Base-by-base conservation (phyloP, 2,888 invertebrate species). In the Drosophila rubida region DNA sequence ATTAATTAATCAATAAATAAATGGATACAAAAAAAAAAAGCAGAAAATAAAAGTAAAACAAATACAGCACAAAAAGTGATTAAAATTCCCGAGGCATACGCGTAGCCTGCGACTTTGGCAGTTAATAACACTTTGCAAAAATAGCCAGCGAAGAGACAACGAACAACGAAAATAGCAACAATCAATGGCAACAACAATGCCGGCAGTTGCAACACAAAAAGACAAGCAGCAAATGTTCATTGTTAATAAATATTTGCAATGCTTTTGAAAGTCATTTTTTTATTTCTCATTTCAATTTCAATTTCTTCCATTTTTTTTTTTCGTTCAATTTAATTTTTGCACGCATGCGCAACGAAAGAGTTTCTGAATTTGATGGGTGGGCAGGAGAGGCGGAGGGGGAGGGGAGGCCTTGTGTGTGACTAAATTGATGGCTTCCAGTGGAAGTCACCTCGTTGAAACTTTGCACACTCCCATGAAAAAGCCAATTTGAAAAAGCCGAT, bases 31-130 rank as follows among this genome's bases (percentile, higher is more conserved):
- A 62, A 42, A 60, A 35, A 22, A 22, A 13, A 30, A 27, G 8
- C 30, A 3, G 35, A 37, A 37, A 16, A 45, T 23, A 50, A 46
- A 49, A 30, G 53, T 65, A 45, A 54, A 58, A 63, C 7, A 37
- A 48, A 50, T 32, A 58, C 27, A 60, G 23, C 53, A 30, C 27
- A 53, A 42, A 55, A 2, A 23, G 46, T 49, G 46, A 70, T 80
- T 80, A 59, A 85, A 82, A 80, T 80, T 85, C 80, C 66, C 46
- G 46, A 59, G 48, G 59, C 78, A 59, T 60, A 59, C 61, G 64
- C 75, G 39, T 60, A 63, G 25, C 50, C 48, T 32, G 42, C 64
- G 27, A 49, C 25, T 42, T 51, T 69, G 53, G n/a, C 37, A 64
- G 45, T 23, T 5, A 53, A 25, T 32, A 78, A 50, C 46, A 63